Evolutionary conservation across 2,888 invertebrate species (phyloP), one percentile per base, ranked within the genome.

Genomic region (Mesoligia furuncula): DNA sequence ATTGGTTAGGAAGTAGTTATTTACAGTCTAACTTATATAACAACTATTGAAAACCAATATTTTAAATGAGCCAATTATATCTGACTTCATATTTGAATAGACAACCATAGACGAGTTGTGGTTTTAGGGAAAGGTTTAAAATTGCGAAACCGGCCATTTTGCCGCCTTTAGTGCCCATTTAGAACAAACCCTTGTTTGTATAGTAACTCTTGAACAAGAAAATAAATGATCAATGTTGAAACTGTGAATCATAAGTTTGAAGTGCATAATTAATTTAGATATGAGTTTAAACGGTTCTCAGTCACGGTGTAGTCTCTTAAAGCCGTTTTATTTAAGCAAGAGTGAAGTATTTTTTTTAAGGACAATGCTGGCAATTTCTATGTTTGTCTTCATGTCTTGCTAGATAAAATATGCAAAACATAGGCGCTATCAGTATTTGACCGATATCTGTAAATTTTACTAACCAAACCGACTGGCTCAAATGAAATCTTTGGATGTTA

Each of bases 101-200:
- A 36, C 17, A 61, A 48, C n/a, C 39, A 45, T 59, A 51, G 51
- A 36, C 65, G 67, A 78, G 24, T 64, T 82, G 69, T 61, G 69
- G 79, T 75, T 83, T 72, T 64, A 75, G 9, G 75, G 51, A 69
- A 75, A 79, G 59, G 51, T 72, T 64, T 54, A 17, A 31, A 72
- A 62, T 83, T 66, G 39, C 13, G 31, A 75, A 75, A 86, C 64
- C 54, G 24, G 48, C 9, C 13, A 65, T 71, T 77, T 73, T 42
- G 11, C 59, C 48, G n/a, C 62, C 73, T 61, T 77, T 42, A 73
- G 15, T 70, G 45, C 42, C 6, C 42, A 75, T 79, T 42, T 39
- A 73, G 51, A 85, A 65, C 51, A 54, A 64, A 24, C 27, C 51
- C 39, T 59, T 64, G 31, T 61, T 68, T 36, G 24, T 24, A 27